A percentile compares a stretch with the other conserved stretches of the same genome.
Evolutionary conservation across 1,140 invertebrate species (phyloP).

Genomic region (Periplaneta americana): DNA sequence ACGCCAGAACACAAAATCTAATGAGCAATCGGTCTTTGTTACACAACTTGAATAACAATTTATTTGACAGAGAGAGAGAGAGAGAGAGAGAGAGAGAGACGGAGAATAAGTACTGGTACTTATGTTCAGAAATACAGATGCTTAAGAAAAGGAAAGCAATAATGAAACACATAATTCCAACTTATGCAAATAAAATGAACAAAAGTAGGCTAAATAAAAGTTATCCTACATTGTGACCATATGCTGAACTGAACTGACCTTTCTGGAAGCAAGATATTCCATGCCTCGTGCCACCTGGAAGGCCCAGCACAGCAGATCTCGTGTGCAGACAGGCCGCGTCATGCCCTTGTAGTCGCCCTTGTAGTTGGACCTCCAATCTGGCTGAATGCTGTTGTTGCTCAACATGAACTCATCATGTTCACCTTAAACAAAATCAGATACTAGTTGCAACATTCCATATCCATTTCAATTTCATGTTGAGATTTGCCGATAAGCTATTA

Average conservation of each 20-base stretch:
- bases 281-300: conserved; percentile 57
- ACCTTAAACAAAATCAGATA: not conserved
- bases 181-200: too few relatives aligned
- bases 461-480: too few relatives aligned
- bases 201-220: too few relatives aligned
- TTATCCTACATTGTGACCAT: too few relatives aligned
- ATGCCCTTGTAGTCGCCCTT: conserved; percentile 19
- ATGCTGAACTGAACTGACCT: conserved; percentile 28
- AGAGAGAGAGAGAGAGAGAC: too few relatives aligned
- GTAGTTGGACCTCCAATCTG: conserved; percentile 26
- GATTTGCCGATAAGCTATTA: too few relatives aligned
- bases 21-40: too few relatives aligned
- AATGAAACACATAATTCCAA: not conserved
- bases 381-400: conserved; percentile 5
- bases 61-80: too few relatives aligned
- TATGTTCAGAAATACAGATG: not conserved
- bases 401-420: not conserved
- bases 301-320: conserved; percentile 51
- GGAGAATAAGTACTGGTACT: too few relatives aligned
- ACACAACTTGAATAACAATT: too few relatives aligned
- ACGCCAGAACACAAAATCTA: too few relatives aligned
- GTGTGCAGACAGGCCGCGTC: conserved; percentile 25
- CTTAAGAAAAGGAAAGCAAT: not conserved
- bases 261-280: conserved; percentile 48
- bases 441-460: not conserved